Conservation (phyloP, 2,797 vertebrate species). For the Delichon dasypus region DNA sequence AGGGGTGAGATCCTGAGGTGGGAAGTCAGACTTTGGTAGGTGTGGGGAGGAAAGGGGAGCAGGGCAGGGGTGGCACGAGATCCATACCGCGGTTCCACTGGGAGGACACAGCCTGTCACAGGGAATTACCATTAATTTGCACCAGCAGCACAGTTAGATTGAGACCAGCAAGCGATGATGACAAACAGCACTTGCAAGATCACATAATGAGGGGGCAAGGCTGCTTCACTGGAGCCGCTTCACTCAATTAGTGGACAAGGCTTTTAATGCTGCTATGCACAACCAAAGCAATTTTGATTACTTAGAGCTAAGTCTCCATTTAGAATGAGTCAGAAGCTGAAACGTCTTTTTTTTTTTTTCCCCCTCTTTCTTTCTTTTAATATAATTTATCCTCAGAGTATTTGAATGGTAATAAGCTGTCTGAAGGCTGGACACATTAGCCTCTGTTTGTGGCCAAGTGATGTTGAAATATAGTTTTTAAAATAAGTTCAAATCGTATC, state of each 20-base stretch:
- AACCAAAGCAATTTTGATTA: slow-evolving; percentile 92
- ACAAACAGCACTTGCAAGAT: slow-evolving; percentile 83
- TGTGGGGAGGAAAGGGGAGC: background rate
- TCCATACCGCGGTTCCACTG: slow-evolving; percentile 76
- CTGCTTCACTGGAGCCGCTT: slow-evolving; percentile 76
- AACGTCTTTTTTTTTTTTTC: background rate
- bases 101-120: slow-evolving; percentile 82
- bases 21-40: background rate
- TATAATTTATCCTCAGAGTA: slow-evolving; percentile 79
- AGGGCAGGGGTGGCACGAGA: background rate
- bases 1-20: background rate
- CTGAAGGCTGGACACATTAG: slow-evolving; percentile 79
- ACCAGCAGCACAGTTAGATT: slow-evolving; percentile 70
- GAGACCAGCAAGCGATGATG: slow-evolving; percentile 77
- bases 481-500: slow-evolving; percentile 59
- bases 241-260: slow-evolving; percentile 95
- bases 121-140: slow-evolving; percentile 82
- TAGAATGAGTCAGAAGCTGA: slow-evolving; percentile 79
- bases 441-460: slow-evolving; percentile 59
- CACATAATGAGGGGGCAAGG: slow-evolving; percentile 89
- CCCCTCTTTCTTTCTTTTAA: slow-evolving; percentile 8
- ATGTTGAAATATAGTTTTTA: slow-evolving; percentile 44
- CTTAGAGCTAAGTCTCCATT: slow-evolving; percentile 88
- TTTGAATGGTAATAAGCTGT: slow-evolving; percentile 86
- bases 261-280: slow-evolving; percentile 91